Base-by-base conservation (phyloP, 2,113 vertebrate species). In the Trematomus loennbergii region DNA sequence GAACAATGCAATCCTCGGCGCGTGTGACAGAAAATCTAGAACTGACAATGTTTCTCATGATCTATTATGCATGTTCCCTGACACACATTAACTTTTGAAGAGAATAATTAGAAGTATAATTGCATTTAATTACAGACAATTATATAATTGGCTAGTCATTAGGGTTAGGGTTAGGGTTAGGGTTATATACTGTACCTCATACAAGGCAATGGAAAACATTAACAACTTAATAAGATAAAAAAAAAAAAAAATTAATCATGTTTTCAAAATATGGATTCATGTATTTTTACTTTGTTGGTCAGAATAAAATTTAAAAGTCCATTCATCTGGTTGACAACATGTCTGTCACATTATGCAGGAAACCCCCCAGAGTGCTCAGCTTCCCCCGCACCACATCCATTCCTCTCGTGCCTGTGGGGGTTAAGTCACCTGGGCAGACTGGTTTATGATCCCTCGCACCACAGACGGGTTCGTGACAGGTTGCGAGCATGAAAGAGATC, bases 381-480 rank as follows among this genome's bases (percentile, higher is more conserved):
- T 54, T 43, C 59, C 61, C 9, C n/a, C 33, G 10, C 36, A 5
- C 7, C 9, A 20, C 71, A 61, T 45, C 66, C 59, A 86, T 91
- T 94, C 86, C 83, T 90, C 29, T 66, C 79, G 48, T 87, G 75
- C 84, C 79, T 86, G 62, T 17, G 58, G 69, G 69, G 0, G 5
- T 22, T 2, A 29, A 80, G 66, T 81, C 82, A 94, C 79, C 94
- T 90, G 87, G 92, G 83, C 89, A 15, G 86, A 93, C 95, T 87
- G 92, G 94, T 95, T 94, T 86, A 55, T 13, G 72, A 74, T 57
- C 69, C 69, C 25, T 66, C 17, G 2, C 61, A 22, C 49, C 50
- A 43, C 40, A 75, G 60, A 85, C 50, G 0, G 36, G 55, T 59
- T 61, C 0, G 11, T 76, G 62, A 80, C 54, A 61, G 17, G 45